Percentiles rank a stretch among this genome's conserved stretches.
Conservation (phyloP, 2,888 invertebrate genomes). For the Euplagia quadripunctaria region DNA sequence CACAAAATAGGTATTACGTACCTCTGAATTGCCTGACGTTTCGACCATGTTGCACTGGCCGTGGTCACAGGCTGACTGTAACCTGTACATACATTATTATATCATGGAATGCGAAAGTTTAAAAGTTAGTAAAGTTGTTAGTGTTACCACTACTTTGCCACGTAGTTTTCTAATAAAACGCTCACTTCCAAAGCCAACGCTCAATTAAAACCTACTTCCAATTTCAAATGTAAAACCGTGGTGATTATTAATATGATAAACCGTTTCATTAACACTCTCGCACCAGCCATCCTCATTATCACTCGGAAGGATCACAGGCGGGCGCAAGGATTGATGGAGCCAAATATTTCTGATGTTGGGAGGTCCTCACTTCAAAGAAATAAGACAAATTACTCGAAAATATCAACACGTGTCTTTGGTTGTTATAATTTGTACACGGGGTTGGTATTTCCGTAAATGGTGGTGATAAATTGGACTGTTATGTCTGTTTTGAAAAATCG, state of each 20-base stretch:
- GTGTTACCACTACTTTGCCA: not conserved
- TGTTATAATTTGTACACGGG: constrained; percentile 38
- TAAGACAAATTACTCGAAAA: constrained; percentile 56
- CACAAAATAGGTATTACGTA: no score
- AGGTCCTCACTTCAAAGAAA: constrained; percentile 49
- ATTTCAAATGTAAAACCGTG: constrained; percentile 12
- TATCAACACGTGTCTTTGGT: constrained; percentile 52
- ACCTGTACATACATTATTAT: no score
- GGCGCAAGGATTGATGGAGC: constrained; percentile 26
- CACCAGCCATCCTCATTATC: constrained; percentile 38
- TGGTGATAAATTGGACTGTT: constrained; percentile 17
- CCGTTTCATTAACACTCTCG: constrained; percentile 13
- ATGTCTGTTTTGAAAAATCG: constrained; percentile 1
- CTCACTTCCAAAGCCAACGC: not conserved
- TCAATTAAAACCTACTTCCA: not conserved
- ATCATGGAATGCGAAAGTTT: no score
- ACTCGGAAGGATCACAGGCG: constrained; percentile 32
- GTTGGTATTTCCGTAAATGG: constrained; percentile 34
- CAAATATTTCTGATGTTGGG: constrained; percentile 42
- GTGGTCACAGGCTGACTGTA: no score
- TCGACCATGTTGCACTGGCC: no score
- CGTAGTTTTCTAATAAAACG: not conserved
- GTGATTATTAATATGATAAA: constrained; percentile 44
- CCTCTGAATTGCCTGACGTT: no score
- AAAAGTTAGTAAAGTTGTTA: no score